Percentiles rank a stretch among this genome's conserved stretches.
Evolutionary conservation across 2,888 invertebrate genomes (phyloP).

Genomic region (Uropetala carovei): DNA sequence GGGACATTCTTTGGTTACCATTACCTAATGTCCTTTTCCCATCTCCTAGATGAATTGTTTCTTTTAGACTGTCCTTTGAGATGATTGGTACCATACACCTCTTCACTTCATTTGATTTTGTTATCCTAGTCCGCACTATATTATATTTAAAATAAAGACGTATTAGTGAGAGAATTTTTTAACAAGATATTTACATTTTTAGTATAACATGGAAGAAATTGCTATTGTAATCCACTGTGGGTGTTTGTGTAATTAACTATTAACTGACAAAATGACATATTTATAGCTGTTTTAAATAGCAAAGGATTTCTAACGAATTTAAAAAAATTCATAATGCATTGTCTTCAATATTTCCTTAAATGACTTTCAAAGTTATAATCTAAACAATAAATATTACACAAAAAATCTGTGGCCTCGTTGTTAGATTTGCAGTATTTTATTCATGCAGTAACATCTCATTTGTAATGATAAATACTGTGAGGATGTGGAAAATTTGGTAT

Average conservation of each 20-base stretch:
- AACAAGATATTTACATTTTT: not conserved
- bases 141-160: not conserved
- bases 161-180: not conserved
- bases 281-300: not conserved
- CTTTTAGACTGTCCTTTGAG: not conserved
- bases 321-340: not conserved
- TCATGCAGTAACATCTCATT: too few relatives aligned
- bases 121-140: constrained; percentile 15
- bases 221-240: not conserved
- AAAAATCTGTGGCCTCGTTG: too few relatives aligned
- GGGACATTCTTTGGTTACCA: not conserved
- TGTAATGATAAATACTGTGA: too few relatives aligned
- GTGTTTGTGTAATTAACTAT: not conserved
- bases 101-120: not conserved
- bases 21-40: not conserved
- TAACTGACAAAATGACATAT: not conserved
- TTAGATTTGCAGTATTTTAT: too few relatives aligned
- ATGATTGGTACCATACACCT: not conserved
- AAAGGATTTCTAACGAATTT: not conserved
- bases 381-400: too few relatives aligned
- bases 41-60: constrained; percentile 39
- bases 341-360: too few relatives aligned
- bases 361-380: too few relatives aligned
- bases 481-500: too few relatives aligned
- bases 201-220: not conserved